Conservation (phyloP, 2,797 vertebrate species). For the Leptatherina wallacei region DNA sequence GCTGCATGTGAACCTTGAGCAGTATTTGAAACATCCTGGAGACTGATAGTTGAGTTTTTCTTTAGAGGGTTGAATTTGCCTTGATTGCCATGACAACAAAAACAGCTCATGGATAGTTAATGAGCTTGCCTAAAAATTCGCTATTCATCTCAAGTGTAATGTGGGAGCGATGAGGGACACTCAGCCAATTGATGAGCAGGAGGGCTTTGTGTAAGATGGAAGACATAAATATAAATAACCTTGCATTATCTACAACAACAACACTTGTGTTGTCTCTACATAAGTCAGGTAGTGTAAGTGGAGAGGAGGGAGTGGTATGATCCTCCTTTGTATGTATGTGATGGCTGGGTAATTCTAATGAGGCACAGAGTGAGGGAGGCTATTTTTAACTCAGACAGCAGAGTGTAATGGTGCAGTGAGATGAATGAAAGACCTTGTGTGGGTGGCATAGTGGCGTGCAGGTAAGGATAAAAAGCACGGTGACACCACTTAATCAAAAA, state of each 20-base stretch:
- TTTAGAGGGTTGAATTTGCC: slow-evolving; percentile 2
- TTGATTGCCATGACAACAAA: slow-evolving; percentile 18
- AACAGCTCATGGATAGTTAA: slow-evolving; percentile 31
- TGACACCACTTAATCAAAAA: slow-evolving; percentile 29
- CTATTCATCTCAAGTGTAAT: slow-evolving; percentile 53
- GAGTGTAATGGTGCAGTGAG: slow-evolving; percentile 76
- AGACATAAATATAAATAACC: slow-evolving; percentile 45
- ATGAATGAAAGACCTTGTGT: slow-evolving; percentile 76
- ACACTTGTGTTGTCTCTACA: slow-evolving; percentile 16
- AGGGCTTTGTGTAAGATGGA: slow-evolving; percentile 26
- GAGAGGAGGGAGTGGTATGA: slow-evolving; percentile 30
- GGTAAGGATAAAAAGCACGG: slow-evolving; percentile 55
- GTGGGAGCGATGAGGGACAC: slow-evolving; percentile 24
- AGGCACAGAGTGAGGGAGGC: slow-evolving; percentile 68
- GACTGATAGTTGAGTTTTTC: not conserved
- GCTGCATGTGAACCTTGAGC: slow-evolving; percentile 6
- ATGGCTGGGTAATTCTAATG: slow-evolving; percentile 74
- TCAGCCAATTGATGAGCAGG: slow-evolving; percentile 33
- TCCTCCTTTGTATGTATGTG: slow-evolving; percentile 59
- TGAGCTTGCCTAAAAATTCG: slow-evolving; percentile 40
- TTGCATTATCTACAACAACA: slow-evolving; percentile 28
- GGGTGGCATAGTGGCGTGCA: slow-evolving; percentile 56
- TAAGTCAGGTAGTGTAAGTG: slow-evolving; percentile 36
- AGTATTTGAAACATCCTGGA: slow-evolving; percentile 3
- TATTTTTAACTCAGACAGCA: slow-evolving; percentile 82